phyloP scores from a whole-genome alignment of 2,888 invertebrate genomes.

The Cephus rjabovi region DNA sequence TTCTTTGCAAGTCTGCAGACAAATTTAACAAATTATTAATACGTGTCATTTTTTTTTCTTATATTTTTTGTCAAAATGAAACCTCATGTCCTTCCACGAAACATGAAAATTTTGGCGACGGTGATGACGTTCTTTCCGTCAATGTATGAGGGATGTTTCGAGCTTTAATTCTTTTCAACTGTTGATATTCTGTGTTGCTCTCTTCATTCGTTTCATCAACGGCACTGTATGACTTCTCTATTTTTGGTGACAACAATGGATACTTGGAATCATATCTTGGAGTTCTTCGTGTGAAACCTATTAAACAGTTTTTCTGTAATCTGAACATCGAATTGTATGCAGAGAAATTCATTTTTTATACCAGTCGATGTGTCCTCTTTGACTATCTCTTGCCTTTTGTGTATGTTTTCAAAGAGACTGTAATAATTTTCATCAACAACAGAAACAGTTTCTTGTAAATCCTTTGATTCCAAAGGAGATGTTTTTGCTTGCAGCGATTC shows the following conservation, averaged over 20 bases:
- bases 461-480: slow-evolving; percentile 10
- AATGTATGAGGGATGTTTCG: neutral
- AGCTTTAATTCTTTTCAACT: neutral
- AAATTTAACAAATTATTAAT: neutral
- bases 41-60: slow-evolving; percentile 6
- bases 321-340: neutral
- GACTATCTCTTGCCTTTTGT: slow-evolving; percentile 9
- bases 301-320: neutral
- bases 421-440: slow-evolving; percentile 20
- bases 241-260: neutral
- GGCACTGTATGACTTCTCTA: neutral
- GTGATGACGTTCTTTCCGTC: neutral
- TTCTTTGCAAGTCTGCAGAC: slow-evolving; percentile 8
- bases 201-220: neutral
- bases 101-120: neutral
- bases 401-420: slow-evolving; percentile 16
- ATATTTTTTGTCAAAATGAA: neutral
- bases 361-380: slow-evolving; percentile 6
- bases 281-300: neutral
- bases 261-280: slow-evolving; percentile 5
- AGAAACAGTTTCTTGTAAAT: neutral
- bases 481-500: slow-evolving; percentile 1
- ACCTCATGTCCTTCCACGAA: neutral
- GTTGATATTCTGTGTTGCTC: slow-evolving; percentile 3
- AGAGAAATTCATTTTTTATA: neutral